Base-by-base conservation (phyloP, 2,113 vertebrate genomes). In the Cyanoramphus novaezelandiae region DNA sequence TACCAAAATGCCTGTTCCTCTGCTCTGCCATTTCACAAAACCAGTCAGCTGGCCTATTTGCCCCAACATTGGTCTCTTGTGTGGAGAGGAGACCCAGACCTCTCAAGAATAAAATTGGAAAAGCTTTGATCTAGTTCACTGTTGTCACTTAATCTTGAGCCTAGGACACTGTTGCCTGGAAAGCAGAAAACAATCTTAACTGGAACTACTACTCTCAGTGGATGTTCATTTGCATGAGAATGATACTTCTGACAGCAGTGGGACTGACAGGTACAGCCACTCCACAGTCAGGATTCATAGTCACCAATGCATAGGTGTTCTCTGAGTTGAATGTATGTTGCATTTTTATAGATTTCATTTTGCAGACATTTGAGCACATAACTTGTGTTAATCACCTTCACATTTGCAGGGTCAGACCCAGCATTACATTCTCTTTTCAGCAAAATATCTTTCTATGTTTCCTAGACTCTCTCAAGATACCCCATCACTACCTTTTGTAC, bases 401-500 rank as follows among this genome's bases (percentile, higher is more conserved):
- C 3, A 4, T 62, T 74, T 68, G 52, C 46, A 81, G 49, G 21
- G 52, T 60, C 67, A 86, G 27, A 29, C 12, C 3, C 33, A 55
- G 6, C 10, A 13, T 21, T 17, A 4, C 21, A 13, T 27, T 74
- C 63, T 31, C 49, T 60, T 41, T 44, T n/a, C 46, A 53, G 6
- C 24, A n/a, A 28, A 33, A 17, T 77, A 37, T 41, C 16, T 63
- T 31, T 23, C 9, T 60, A 0, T 39, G 57, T 85, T 95, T 46
- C 37, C 29, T 76, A 99, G 98, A 98, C 98, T 64, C 97, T 99
- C n/a, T 97, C 96, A 44, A 97, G 37, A 13, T 98, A 98, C 33
- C 98, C 98, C 6, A 97, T 99, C 89, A 98, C 97, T 39, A 96
- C 89, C 35, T 97, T 99, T 93, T 99, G 98, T 96, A 98, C 98